Base-by-base conservation (phyloP, 37 sponge, comb jelly and placozoan species). In the Petrosia ficiformis region DNA sequence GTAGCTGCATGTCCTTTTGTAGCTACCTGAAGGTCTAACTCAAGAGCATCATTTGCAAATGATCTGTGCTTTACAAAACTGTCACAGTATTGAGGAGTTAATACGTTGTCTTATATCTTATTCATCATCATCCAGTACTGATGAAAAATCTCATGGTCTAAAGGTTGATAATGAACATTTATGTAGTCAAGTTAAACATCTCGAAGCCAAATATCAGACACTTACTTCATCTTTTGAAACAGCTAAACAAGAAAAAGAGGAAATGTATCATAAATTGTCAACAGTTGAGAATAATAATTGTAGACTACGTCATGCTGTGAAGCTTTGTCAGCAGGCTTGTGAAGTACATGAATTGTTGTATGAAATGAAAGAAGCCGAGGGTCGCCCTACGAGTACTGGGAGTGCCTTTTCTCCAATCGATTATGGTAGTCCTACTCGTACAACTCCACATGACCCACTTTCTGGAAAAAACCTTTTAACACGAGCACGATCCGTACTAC, bases 21-120 rank as follows among this genome's bases (percentile, higher is more conserved):
- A 91, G 92, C 74, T 91, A 1, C 85, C 92, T 29, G 92, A 91
- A 1, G 64, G 74, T 11, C 80, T 86, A 0, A 35, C 83, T 3
- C 73, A 73, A 6, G 82, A 86, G 25, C 64, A 66, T 24, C 77
- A 81, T 42, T 42, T 82, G 28, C 83, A 83, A 14, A 36, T 91
- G 33, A 75, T 91, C 28, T 77, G 75, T 43, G 72, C 92, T 21
- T 74, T 91, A 0, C 65, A 78, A 33, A 86, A 86, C 83, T 86
- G 92, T 75, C 83, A 82, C 80, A 82, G 67, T 29, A 40, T 77
- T 25, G 83, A 91, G 65, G 92, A 91, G 36, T 59, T 91, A 11
- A 78, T 91, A 73, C 71, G 79, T 5, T 72, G 68, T 30, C 75
- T 91, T 44, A 30, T 91, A 2, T 86, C 92, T 0, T 79, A 86